Base-by-base conservation (phyloP, 2,113 vertebrate species). In the Gnathonemus longibarbis region DNA sequence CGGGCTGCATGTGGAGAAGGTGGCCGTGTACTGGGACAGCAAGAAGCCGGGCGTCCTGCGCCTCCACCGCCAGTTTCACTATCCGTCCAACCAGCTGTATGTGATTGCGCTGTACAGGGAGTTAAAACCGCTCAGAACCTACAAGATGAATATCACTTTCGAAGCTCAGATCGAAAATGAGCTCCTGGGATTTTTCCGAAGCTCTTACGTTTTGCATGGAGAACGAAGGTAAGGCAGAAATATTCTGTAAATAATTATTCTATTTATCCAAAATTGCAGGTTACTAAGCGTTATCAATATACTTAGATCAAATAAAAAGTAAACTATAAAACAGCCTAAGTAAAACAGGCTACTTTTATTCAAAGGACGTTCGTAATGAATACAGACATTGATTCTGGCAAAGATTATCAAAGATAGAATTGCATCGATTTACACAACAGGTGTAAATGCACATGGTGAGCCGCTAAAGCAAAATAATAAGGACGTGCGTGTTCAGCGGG, bases 181-280 rank as follows among this genome's bases (percentile, higher is more conserved):
- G 93, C 96, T 99, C 86, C 93, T 99, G 84, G 98, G 98, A 58
- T 99, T 99, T 94, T 99, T 98, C 95, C 96, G 97, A 91, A 99
- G 98, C 94, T 97, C 98, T 9, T 99, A 98, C 93, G 95, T 96
- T 90, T 93, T 97, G 90, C 94, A 97, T 62, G 96, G 97, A 89
- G 97, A 99, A 94, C 97, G 94, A 95, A 97, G 97, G 98, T 98
- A 96, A 90, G 45, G 1, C 6, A 24, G 48, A 9, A 48, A 27
- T 50, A 27, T 87, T 49, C 21, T 56, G 53, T 56, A 56, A 21
- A 56, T 56, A 56, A 21, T 56, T 56, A 21, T 53, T 53, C 52
- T 17, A 50, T 35, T 52, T 87, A 13, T 39, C 35, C 74, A 42
- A 42, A 15, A 39, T 42, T 17, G 31, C 35, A 42, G 74, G 15